phyloP scores from a whole-genome alignment of 35 echinoderm and acorn worm species.

The Holothuria glaberrima region DNA sequence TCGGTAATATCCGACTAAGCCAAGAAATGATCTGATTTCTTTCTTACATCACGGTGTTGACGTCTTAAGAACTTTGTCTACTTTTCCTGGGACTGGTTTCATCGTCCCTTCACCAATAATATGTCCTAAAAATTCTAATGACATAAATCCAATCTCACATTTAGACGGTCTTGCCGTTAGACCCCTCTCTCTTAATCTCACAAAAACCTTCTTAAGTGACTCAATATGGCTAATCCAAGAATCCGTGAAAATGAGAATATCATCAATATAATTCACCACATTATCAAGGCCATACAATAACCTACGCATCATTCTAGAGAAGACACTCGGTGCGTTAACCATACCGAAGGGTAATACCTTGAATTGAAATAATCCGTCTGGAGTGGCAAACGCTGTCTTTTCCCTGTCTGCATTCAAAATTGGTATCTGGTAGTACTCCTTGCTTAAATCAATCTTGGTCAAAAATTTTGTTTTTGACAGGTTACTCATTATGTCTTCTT shows the following conservation, averaged over 20 bases:
- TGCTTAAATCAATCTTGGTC: slow-evolving; percentile 32
- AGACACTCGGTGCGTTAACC: no score
- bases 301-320: slow-evolving; percentile 17
- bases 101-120: slow-evolving; percentile 22
- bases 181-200: slow-evolving; percentile 11
- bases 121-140: slow-evolving; percentile 52
- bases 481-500: neutral
- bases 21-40: slow-evolving; percentile 23
- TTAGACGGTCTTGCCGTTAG: slow-evolving; percentile 50
- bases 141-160: slow-evolving; percentile 16
- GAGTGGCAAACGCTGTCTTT: slow-evolving; percentile 31
- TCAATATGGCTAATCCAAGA: slow-evolving; percentile 39
- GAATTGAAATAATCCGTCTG: slow-evolving; percentile 32
- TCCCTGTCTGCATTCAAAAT: neutral
- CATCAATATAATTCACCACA: slow-evolving; percentile 60
- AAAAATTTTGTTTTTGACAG: slow-evolving; percentile 15
- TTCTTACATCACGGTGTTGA: neutral
- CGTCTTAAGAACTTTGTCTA: neutral
- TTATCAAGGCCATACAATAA: slow-evolving; percentile 22
- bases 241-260: slow-evolving; percentile 13
- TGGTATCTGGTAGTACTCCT: slow-evolving; percentile 46
- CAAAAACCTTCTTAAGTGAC: neutral
- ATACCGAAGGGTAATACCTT: slow-evolving; percentile 16
- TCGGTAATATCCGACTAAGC: slow-evolving; percentile 11
- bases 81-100: slow-evolving; percentile 7